Conservation (phyloP, 2,797 vertebrate species). For the Octomys mimax region DNA sequence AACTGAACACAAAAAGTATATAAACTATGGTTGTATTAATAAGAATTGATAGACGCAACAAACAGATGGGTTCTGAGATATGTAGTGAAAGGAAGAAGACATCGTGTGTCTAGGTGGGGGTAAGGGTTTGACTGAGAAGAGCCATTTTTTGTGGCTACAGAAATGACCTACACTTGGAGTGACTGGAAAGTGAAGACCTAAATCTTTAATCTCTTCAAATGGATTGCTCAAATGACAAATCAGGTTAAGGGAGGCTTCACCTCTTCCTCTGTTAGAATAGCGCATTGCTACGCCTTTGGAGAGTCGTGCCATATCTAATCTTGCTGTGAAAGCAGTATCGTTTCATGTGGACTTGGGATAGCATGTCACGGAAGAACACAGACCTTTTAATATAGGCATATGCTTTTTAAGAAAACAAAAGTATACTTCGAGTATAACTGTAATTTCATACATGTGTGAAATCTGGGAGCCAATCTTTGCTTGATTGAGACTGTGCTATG, state of each 20-base stretch:
- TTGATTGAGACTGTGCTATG: neutral
- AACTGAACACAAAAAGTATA: neutral
- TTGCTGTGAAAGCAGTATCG: neutral
- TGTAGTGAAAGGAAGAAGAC: neutral
- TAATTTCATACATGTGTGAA: neutral
- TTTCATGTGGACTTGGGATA: neutral
- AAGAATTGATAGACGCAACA: neutral
- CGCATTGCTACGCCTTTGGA: neutral
- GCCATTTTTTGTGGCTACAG: neutral
- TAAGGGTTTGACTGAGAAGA: neutral
- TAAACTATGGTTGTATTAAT: neutral
- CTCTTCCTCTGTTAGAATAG: neutral
- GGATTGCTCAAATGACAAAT: neutral
- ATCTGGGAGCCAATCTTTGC: neutral
- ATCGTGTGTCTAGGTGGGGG: neutral
- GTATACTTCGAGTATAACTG: neutral
- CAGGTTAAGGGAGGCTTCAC: neutral
- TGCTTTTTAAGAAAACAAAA: constrained; percentile 27
- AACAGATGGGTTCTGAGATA: neutral
- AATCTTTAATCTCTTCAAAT: neutral
- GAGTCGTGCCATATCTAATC: neutral
- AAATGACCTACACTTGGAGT: neutral
- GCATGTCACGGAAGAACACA: neutral
- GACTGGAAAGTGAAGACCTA: neutral
- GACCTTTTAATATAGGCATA: neutral